Conservation (phyloP, 1,140 invertebrate species). For the Caenorhabditis elegans region WBcel235 BX284604.4:8858001-8858500, state of each 20-base stretch:
- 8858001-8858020: too few species aligned
- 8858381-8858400: background rate
- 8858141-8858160: background rate
- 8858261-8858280: background rate
- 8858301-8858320: too few species aligned
- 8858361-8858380: background rate
- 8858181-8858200: background rate
- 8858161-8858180: background rate
- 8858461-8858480: too few species aligned
- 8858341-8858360: background rate
- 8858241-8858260: background rate
- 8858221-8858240: background rate
- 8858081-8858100: constrained; percentile 40
- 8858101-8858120: constrained; percentile 31
- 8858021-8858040: too few species aligned
- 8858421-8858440: background rate
- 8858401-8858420: background rate
- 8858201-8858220: background rate
- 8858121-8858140: background rate
- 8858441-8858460: background rate
- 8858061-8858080: background rate
- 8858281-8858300: background rate
- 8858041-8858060: background rate
- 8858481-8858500: constrained; percentile 1
- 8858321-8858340: background rate